Evolutionary conservation across 2,888 invertebrate genomes (phyloP).

Genomic region (Axea sp.): DNA sequence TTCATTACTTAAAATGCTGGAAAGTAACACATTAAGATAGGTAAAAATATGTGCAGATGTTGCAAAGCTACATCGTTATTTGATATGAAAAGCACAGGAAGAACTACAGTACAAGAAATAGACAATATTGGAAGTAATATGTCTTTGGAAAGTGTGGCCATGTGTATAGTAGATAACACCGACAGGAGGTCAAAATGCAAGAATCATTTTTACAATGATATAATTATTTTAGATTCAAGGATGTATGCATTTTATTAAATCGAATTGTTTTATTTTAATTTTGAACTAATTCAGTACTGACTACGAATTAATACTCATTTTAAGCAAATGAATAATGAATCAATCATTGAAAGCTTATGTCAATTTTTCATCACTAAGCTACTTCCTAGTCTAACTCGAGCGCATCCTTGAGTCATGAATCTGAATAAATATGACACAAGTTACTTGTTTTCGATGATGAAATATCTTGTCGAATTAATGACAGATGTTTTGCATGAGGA

Average conservation of each 20-base stretch:
- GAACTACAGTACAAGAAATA: conserved; percentile 35
- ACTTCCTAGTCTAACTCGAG: conserved; percentile 49
- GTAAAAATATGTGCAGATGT: conserved; percentile 13
- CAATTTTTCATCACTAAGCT: conserved; percentile 22
- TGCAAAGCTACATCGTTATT: conserved; percentile 20
- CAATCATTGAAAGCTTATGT: conserved; percentile 15
- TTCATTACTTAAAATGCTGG: conserved; percentile 12
- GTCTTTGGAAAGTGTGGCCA: not conserved
- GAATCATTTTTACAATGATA: conserved; percentile 1
- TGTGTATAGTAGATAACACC: conserved; percentile 3
- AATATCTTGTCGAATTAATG: conserved; percentile 57
- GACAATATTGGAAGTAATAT: conserved; percentile 19
- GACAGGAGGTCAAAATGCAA: conserved; percentile 15
- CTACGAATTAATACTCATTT: conserved; percentile 12
- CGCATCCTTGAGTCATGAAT: conserved; percentile 51
- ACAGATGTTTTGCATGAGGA: conserved; percentile 58
- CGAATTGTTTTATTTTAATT: not conserved
- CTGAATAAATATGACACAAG: conserved; percentile 44
- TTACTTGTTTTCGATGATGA: conserved; percentile 55
- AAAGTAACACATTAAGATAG: conserved; percentile 33
- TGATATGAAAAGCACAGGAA: conserved; percentile 61
- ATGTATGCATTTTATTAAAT: conserved; percentile 19
- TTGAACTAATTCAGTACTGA: conserved; percentile 26
- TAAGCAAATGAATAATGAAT: conserved; percentile 40
- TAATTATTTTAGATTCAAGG: conserved; percentile 22